phyloP scores from a whole-genome alignment of 64 coral and sea anemone genomes.

The Platygyra sinensis region DNA sequence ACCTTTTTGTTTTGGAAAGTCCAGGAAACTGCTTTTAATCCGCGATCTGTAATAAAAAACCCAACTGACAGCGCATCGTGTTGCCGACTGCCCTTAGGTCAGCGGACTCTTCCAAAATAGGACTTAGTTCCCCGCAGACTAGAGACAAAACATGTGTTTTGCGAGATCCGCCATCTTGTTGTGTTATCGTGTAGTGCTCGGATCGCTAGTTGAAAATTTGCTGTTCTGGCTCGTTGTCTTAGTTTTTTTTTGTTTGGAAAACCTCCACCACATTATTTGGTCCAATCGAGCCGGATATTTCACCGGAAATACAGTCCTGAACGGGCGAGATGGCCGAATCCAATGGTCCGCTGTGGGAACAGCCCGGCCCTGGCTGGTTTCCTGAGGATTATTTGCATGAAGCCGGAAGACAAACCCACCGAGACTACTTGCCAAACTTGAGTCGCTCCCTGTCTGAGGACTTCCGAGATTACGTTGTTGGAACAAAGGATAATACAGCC shows the following conservation, averaged over 20 bases:
- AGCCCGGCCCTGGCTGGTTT: constrained; percentile 21
- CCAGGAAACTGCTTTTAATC: too few relatives aligned
- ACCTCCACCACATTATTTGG: constrained; percentile 19
- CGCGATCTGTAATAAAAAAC: too few relatives aligned
- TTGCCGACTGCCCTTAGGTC: too few relatives aligned
- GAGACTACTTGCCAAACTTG: constrained; percentile 27
- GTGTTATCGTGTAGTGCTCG: too few relatives aligned
- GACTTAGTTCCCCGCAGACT: too few relatives aligned
- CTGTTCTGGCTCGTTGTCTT: too few relatives aligned
- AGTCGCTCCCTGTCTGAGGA: constrained; percentile 18
- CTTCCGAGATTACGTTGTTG: constrained; percentile 18
- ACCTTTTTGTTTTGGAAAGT: too few relatives aligned
- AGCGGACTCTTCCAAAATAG: too few relatives aligned
- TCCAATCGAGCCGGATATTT: constrained; percentile 4
- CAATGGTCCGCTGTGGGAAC: constrained; percentile 30
- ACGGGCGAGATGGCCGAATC: constrained; percentile 34
- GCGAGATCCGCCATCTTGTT: too few relatives aligned
- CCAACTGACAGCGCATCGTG: too few relatives aligned
- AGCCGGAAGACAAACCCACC: constrained; percentile 12
- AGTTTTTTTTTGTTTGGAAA: not conserved
- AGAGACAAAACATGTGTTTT: too few relatives aligned
- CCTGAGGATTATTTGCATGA: constrained; percentile 21
- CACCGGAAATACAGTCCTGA: constrained; percentile 34
- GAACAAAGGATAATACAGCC: constrained; percentile 19
- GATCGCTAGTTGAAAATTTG: too few relatives aligned